Conservation (phyloP, 2,113 vertebrate species). For the Psittacula cyanocephala region DNA sequence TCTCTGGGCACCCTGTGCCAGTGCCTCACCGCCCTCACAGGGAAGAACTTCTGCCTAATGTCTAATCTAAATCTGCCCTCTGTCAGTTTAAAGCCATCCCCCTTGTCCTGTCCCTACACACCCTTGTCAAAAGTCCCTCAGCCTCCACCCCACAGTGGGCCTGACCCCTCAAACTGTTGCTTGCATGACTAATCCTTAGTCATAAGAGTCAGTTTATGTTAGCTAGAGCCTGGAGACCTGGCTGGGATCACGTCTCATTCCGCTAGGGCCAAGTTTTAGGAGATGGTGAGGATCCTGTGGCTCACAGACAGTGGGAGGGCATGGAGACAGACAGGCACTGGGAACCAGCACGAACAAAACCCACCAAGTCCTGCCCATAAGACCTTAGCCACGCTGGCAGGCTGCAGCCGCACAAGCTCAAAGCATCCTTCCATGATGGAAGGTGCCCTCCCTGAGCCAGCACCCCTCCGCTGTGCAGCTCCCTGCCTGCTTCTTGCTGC, state of each 20-base stretch:
- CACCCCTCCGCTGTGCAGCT: neutral
- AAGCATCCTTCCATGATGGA: neutral
- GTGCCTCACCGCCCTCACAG: neutral
- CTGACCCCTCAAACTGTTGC: neutral
- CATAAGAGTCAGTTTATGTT: neutral
- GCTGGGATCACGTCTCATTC: neutral
- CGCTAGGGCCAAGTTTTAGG: neutral
- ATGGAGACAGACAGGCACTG: neutral
- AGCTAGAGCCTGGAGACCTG: neutral
- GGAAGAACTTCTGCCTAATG: neutral
- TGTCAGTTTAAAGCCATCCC: neutral
- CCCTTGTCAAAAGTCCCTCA: neutral
- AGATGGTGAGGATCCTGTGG: neutral
- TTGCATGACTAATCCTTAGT: neutral
- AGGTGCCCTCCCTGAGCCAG: conserved; percentile 11
- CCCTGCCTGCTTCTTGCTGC: neutral
- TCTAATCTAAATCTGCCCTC: neutral
- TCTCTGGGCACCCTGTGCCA: neutral
- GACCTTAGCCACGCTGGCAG: neutral
- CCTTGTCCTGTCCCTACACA: neutral
- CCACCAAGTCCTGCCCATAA: fast-evolving
- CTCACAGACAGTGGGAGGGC: neutral
- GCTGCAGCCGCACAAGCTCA: neutral
- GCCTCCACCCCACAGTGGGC: neutral
- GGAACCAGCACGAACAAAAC: neutral